These are phyloP conservation scores for Mola mola DNA, from an alignment of 2,113 vertebrate genomes.

Conservation along the genomic window DNA sequence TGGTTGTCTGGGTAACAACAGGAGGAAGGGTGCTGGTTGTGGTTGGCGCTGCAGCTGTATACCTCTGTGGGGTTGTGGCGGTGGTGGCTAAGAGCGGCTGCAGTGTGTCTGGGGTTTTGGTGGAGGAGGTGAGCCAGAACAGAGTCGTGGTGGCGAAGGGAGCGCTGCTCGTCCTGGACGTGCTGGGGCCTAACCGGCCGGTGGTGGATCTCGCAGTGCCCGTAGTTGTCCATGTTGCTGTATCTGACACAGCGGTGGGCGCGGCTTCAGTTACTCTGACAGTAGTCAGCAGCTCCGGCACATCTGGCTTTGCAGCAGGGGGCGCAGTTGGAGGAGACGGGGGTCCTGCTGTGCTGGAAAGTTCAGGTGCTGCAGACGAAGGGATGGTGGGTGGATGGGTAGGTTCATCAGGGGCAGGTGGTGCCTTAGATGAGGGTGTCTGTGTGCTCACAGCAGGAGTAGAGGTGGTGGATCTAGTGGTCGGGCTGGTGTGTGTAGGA, in stretches of 20 bases:
- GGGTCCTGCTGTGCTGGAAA: slow-evolving; percentile 21
- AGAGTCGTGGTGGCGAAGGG: slow-evolving; percentile 46
- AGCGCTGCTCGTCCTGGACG: slow-evolving; percentile 44
- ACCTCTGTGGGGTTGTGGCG: neutral
- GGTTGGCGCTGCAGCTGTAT: slow-evolving; percentile 13
- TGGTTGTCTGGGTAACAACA: slow-evolving; percentile 16
- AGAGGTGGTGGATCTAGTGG: slow-evolving; percentile 21
- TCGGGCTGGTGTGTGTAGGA: slow-evolving; percentile 11
- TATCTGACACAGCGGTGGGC: neutral
- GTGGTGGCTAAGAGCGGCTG: slow-evolving; percentile 25
- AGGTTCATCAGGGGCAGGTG: neutral
- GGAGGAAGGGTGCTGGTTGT: slow-evolving; percentile 33
- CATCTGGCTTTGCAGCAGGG: slow-evolving; percentile 48
- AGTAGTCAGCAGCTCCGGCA: slow-evolving; percentile 46
- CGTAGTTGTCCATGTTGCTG: slow-evolving; percentile 37
- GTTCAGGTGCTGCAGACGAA: slow-evolving; percentile 19
- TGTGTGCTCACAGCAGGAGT: slow-evolving; percentile 3
- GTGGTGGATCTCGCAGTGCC: slow-evolving; percentile 1
- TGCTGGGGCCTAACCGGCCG: slow-evolving; percentile 24
- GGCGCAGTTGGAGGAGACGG: slow-evolving; percentile 5
- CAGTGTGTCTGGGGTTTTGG: slow-evolving; percentile 14
- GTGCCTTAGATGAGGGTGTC: slow-evolving; percentile 4
- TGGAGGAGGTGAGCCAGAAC: slow-evolving; percentile 46
- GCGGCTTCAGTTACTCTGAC: slow-evolving; percentile 43
- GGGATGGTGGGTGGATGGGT: neutral